These are phyloP conservation scores for Rattus rattus DNA, from an alignment of 2,113 vertebrate genomes.

Conservation along the genomic window DNA sequence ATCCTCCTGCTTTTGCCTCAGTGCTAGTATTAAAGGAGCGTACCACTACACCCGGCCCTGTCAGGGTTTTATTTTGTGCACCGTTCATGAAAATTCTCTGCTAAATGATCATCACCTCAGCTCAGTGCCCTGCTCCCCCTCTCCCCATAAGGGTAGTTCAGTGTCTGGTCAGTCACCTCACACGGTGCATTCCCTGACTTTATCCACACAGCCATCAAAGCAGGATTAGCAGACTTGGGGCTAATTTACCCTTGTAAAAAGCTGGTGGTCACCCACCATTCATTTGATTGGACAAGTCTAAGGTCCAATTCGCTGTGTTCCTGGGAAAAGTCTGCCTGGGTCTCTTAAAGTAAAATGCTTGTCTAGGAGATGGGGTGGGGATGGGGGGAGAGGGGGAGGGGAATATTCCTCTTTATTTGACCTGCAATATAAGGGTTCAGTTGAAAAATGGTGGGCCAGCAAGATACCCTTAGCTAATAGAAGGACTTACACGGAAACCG, in stretches of 20 bases:
- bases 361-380: background rate
- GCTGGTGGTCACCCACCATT: background rate
- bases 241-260: background rate
- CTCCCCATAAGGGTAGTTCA: background rate
- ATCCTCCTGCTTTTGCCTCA: background rate
- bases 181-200: background rate
- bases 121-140: background rate
- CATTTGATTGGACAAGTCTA: background rate
- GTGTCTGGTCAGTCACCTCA: background rate
- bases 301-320: slow-evolving; percentile 58
- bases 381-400: no score
- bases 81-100: background rate
- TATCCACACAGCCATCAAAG: rapidly evolving
- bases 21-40: background rate
- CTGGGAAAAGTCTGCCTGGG: background rate
- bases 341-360: background rate
- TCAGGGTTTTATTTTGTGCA: background rate
- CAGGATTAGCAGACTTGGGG: background rate
- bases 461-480: background rate
- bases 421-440: background rate
- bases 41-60: background rate
- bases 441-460: background rate
- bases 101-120: background rate
- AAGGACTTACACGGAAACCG: background rate
- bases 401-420: background rate